A percentile compares a stretch with the other conserved stretches of the same genome.
Conservation (phyloP, 1,140 invertebrate genomes). For the Choristoneura fumiferana region DNA sequence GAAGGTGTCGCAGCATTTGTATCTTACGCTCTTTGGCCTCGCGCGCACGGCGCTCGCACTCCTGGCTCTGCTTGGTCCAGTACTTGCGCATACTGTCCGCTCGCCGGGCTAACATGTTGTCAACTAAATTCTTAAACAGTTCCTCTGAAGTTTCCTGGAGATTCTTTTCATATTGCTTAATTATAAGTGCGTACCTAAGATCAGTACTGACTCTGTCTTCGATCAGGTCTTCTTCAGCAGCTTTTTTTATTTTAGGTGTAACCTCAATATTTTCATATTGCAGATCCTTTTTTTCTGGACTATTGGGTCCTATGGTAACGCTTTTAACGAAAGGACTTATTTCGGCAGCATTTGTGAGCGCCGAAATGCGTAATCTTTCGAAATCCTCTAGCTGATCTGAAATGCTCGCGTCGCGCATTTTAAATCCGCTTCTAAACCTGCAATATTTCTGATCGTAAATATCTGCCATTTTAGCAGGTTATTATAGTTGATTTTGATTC, state of each 20-base stretch:
- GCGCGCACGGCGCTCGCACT: conserved; percentile 55
- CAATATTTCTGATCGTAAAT: conserved; percentile 24
- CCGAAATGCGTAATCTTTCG: conserved; percentile 64
- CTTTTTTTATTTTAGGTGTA: conserved; percentile 21
- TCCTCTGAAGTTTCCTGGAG: conserved; percentile 52
- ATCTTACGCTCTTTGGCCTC: conserved; percentile 56
- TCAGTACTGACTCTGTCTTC: conserved; percentile 62
- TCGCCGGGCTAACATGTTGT: conserved; percentile 59
- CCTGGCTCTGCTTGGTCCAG: conserved; percentile 63
- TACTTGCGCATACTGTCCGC: conserved; percentile 56
- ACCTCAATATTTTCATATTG: conserved; percentile 25
- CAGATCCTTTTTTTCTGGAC: conserved; percentile 45
- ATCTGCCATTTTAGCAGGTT: conserved; percentile 27
- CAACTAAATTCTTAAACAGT: conserved; percentile 54
- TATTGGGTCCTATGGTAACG: conserved; percentile 72
- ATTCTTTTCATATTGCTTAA: conserved; percentile 62
- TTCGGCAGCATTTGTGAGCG: conserved; percentile 71
- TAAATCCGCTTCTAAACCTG: conserved; percentile 19
- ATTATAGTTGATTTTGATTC: no score
- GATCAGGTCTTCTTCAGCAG: conserved; percentile 35
- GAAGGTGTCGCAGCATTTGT: conserved; percentile 61
- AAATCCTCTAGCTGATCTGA: conserved; percentile 54
- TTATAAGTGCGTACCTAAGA: conserved; percentile 54
- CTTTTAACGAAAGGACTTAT: conserved; percentile 69
- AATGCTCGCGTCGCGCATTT: conserved; percentile 47